Evolutionary conservation across 2,888 invertebrate species (phyloP).

Genomic region (Chymomyza caudatula): DNA sequence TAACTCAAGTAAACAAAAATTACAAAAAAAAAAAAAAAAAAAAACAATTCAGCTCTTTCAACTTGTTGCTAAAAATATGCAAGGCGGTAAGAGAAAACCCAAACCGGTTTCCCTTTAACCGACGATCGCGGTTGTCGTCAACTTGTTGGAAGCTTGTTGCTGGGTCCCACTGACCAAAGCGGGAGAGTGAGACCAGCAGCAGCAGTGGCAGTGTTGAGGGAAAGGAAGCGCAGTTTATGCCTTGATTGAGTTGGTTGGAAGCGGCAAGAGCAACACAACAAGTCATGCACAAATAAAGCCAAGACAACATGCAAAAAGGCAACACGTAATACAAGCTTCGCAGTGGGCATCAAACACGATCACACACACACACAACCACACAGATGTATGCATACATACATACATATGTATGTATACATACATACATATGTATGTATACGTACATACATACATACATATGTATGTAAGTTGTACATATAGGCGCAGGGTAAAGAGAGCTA

Average conservation of each 20-base stretch:
- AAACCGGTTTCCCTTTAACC: slow-evolving; percentile 53
- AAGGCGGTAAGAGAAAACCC: slow-evolving; percentile 66
- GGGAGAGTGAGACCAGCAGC: background rate
- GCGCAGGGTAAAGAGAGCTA: no score
- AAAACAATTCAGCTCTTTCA: slow-evolving; percentile 44
- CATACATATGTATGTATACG: background rate
- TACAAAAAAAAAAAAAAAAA: background rate
- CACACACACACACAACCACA: slow-evolving; percentile 11
- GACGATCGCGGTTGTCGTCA: background rate
- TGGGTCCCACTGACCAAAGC: slow-evolving; percentile 39
- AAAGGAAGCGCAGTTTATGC: slow-evolving; percentile 33
- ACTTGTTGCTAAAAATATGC: slow-evolving; percentile 69
- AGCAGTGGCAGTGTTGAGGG: background rate
- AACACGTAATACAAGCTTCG: slow-evolving; percentile 62
- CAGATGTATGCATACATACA: background rate
- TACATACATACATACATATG: background rate
- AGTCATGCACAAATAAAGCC: slow-evolving; percentile 59
- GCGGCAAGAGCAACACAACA: slow-evolving; percentile 28
- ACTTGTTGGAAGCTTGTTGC: slow-evolving; percentile 41
- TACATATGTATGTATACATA: background rate
- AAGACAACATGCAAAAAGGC: slow-evolving; percentile 44
- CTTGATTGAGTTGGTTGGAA: slow-evolving; percentile 62
- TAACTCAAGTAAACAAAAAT: no score
- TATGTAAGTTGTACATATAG: no score
- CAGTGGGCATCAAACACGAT: slow-evolving; percentile 24